A percentile compares a stretch with the other conserved stretches of the same genome.
phyloP scores from a whole-genome alignment of 2,797 vertebrate genomes.

The Aselliscus stoliczkanus region DNA sequence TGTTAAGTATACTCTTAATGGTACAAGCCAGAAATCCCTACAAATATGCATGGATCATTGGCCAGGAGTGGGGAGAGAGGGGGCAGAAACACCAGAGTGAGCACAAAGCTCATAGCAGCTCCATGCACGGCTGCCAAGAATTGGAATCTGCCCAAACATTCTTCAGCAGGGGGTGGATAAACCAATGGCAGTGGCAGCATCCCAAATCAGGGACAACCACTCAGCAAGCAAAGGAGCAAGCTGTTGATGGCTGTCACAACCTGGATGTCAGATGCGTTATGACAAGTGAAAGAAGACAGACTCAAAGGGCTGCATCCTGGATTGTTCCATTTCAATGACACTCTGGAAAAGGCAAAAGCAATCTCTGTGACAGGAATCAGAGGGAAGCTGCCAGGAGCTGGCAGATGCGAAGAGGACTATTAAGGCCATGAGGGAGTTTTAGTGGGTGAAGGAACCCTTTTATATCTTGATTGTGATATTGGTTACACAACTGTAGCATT shows the following conservation, averaged over 20 bases:
- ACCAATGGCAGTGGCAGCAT: fast-evolving
- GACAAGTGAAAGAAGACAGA: neutral
- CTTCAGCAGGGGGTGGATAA: neutral
- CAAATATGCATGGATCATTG: neutral
- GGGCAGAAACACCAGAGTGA: neutral
- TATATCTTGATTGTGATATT: neutral
- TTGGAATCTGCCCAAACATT: fast-evolving
- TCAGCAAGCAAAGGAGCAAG: neutral
- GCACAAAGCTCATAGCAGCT: neutral
- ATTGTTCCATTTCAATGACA: fast-evolving
- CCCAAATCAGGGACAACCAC: fast-evolving
- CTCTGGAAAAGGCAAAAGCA: neutral
- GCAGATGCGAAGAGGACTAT: fast-evolving
- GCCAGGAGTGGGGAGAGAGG: neutral
- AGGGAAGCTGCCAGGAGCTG: neutral
- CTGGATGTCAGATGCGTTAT: fast-evolving
- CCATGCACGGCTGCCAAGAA: fast-evolving
- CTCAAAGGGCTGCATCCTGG: neutral
- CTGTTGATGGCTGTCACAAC: fast-evolving
- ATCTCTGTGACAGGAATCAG: neutral
- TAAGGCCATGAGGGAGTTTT: fast-evolving
- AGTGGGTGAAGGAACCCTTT: neutral
- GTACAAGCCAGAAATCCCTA: neutral
- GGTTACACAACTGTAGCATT: fast-evolving
- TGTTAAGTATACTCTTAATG: too few species aligned